Percentiles rank a stretch among this genome's conserved stretches.
Conservation (phyloP, 2,113 vertebrate species). For the Orientallactaga bullata region DNA sequence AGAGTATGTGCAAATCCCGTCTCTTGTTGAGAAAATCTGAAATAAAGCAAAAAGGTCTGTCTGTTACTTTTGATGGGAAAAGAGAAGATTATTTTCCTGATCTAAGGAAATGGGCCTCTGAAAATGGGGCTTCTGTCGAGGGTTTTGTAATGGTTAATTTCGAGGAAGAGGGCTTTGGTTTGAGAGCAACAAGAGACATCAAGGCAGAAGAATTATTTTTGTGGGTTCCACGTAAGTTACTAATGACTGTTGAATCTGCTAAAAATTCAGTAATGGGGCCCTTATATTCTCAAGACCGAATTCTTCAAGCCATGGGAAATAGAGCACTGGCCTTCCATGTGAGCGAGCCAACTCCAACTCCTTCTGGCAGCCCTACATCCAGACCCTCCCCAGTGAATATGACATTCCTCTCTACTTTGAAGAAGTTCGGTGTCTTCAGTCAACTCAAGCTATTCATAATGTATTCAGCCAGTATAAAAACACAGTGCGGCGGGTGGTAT, state of each 20-base stretch:
- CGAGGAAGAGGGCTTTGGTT: conserved; percentile 94
- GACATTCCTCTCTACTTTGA: conserved; percentile 97
- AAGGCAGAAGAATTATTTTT: conserved; percentile 99
- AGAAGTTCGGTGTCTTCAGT: conserved; percentile 94
- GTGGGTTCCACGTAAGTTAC: conserved; percentile 97
- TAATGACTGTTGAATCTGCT: conserved; percentile 98
- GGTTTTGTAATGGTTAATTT: conserved; percentile 94
- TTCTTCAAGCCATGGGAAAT: conserved; percentile 99
- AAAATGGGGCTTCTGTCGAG: conserved; percentile 94
- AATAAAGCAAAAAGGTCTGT: conserved; percentile 99
- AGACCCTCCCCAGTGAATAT: conserved; percentile 94
- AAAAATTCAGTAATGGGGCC: conserved; percentile 96
- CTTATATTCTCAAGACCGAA: conserved; percentile 96
- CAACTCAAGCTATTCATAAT: conserved; percentile 96
- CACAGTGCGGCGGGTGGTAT: conserved; percentile 97
- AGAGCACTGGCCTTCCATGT: conserved; percentile 97
- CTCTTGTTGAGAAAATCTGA: conserved; percentile 96
- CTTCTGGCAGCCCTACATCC: conserved; percentile 97
- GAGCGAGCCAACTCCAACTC: conserved; percentile 93
- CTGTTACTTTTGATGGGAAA: conserved; percentile 94
- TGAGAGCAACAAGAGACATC: conserved; percentile 95
- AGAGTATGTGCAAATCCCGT: conserved; percentile 95
- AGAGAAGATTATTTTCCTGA: conserved; percentile 96
- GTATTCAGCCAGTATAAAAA: conserved; percentile 99
- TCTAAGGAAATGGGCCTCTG: conserved; percentile 94